Evolutionary conservation across 2,888 invertebrate species (phyloP), one percentile per base, ranked within the genome.

Genomic region (Phyto melanocephala): DNA sequence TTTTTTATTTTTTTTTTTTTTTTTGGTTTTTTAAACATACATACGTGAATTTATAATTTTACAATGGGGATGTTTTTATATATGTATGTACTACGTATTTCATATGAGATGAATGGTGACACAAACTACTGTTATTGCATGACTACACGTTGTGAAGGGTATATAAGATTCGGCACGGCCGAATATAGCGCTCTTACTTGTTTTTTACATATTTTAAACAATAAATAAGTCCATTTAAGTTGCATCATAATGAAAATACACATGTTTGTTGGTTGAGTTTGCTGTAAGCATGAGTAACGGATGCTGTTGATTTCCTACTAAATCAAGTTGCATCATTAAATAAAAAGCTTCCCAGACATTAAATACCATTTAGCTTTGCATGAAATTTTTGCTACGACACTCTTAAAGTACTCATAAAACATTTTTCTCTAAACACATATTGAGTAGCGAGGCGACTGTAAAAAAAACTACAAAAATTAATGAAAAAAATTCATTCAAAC

Each of bases 241-340:
- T 74, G 63, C 77, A 77, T 63, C 56, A 74, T 42, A 68, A 74
- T 40, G 37, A 22, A 42, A 65, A 37, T 67, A 15, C 42, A 33
- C 22, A 35, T 54, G 40, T 42, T 68, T 52, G 13, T 45, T 52
- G 35, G n/a, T 33, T 42, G 20, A 6, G 20, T 20, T 54, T 11
- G 13, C 7, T 54, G 22, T 10, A 50, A 42, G 47, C 50, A 67
- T 56, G 54, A 62, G 63, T 62, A 75, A 75, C 82, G 82, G 82
- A 82, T 79, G 82, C 79, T 75, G 82, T 28, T 82, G 78, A 79
- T 82, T 82, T n/a, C 47, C 58, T 22, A 68, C 47, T 63, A 78
- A 77, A 81, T 74, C 77, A 81, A 71, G 70, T 71, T 65, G 65
- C 71, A 71, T 47, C 71, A 40, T 58, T 65, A 47, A 77, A 78